Evolutionary conservation across 2,113 vertebrate genomes (phyloP).

Genomic region (Ascaphus truei): DNA sequence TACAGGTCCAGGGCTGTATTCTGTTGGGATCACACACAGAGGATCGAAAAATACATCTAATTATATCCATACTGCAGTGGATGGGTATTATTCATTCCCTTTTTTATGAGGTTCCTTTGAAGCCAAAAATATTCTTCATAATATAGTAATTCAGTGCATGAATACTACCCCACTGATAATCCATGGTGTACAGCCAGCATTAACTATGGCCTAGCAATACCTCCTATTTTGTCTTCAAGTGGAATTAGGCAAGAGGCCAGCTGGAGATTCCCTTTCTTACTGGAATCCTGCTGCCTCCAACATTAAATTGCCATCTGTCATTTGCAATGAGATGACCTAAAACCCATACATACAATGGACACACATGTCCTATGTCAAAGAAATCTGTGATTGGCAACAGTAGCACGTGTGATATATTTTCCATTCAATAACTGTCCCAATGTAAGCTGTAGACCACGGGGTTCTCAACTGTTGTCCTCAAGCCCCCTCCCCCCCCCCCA

Average conservation of each 20-base stretch:
- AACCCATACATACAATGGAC: neutral
- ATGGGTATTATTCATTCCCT: neutral
- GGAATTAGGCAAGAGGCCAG: slow-evolving; percentile 10
- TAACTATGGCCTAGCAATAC: slow-evolving; percentile 2
- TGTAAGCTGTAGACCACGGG: too few relatives aligned
- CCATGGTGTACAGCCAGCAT: neutral
- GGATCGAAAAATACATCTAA: neutral
- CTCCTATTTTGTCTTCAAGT: neutral
- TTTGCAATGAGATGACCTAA: neutral
- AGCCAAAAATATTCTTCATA: neutral
- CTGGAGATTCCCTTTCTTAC: neutral
- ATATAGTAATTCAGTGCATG: slow-evolving; percentile 5
- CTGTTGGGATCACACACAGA: neutral
- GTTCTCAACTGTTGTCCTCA: too few relatives aligned
- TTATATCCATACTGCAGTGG: neutral
- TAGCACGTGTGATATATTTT: neutral
- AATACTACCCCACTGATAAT: slow-evolving; percentile 2
- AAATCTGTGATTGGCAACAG: neutral
- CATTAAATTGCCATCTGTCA: neutral
- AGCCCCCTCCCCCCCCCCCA: too few relatives aligned
- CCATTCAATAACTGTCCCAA: neutral
- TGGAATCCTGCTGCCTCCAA: neutral
- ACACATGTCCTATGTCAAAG: neutral
- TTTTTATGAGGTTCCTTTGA: neutral
- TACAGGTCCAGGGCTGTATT: too few relatives aligned